Evolutionary conservation across 2,888 invertebrate species (phyloP).

Genomic region (Oxycera nigricornis): DNA sequence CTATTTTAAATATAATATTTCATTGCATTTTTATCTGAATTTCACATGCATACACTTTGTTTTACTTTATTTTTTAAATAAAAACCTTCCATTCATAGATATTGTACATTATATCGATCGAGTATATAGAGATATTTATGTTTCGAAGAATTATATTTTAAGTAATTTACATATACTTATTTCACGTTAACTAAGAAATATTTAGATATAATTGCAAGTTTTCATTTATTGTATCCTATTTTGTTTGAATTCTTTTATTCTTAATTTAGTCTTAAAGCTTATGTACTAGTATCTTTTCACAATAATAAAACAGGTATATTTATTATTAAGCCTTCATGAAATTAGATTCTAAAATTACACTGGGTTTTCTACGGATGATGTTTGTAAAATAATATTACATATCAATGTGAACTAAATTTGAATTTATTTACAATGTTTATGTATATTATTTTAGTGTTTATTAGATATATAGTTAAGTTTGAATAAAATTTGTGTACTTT

Average conservation of each 20-base stretch:
- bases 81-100: background rate
- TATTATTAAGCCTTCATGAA: too few relatives aligned
- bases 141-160: background rate
- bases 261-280: background rate
- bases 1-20: slow-evolving; percentile 20
- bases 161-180: background rate
- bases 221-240: background rate
- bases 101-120: background rate
- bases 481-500: background rate
- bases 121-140: background rate
- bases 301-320: background rate
- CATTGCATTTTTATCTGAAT: slow-evolving; percentile 28
- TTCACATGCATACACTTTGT: slow-evolving; percentile 21
- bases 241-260: too few relatives aligned
- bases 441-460: background rate
- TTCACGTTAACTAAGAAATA: background rate
- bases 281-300: background rate
- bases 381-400: too few relatives aligned
- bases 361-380: too few relatives aligned
- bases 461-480: background rate
- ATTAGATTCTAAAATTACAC: too few relatives aligned
- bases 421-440: slow-evolving; percentile 2
- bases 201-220: slow-evolving; percentile 3
- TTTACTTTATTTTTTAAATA: slow-evolving; percentile 36
- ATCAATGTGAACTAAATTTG: too few relatives aligned